Percentiles rank a stretch among this genome's conserved stretches.
Conservation (phyloP, 2,797 vertebrate genomes). For the Silurus aristotelis region DNA sequence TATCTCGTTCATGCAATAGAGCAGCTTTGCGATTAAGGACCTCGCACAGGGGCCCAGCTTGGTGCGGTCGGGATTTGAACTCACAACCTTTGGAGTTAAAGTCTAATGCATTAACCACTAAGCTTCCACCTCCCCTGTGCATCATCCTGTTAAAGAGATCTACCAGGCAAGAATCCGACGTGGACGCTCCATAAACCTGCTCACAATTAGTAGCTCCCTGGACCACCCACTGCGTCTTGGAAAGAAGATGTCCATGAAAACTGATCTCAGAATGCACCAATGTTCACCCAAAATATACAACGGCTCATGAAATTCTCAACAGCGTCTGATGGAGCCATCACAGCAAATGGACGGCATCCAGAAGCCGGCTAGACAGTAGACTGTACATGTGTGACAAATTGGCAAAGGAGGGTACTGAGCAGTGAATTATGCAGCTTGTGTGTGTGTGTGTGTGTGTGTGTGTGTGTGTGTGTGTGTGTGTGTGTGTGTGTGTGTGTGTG, state of each 20-base stretch:
- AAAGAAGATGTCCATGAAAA: background rate
- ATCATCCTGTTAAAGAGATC: background rate
- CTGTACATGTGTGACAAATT: slow-evolving; percentile 48
- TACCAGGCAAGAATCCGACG: background rate
- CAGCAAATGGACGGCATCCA: background rate
- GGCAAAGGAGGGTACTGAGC: slow-evolving; percentile 38
- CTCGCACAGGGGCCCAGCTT: no score
- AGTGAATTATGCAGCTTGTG: slow-evolving; percentile 36
- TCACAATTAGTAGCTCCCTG: slow-evolving; percentile 45
- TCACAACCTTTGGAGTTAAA: no score
- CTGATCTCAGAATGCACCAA: background rate
- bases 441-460: slow-evolving; percentile 34
- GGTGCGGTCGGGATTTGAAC: no score
- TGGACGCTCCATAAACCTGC: slow-evolving; percentile 29
- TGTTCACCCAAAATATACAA: background rate
- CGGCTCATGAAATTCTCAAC: background rate
- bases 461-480: slow-evolving; percentile 13
- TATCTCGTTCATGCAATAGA: no score
- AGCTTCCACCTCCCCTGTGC: no score
- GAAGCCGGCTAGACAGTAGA: slow-evolving; percentile 18
- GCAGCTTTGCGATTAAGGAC: no score
- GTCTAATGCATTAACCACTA: no score
- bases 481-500: slow-evolving; percentile 11
- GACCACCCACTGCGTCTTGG: slow-evolving; percentile 45
- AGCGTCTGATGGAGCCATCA: slow-evolving; percentile 19